phyloP scores from a whole-genome alignment of 2,797 vertebrate genomes.

The Oreochromis grahami region DNA sequence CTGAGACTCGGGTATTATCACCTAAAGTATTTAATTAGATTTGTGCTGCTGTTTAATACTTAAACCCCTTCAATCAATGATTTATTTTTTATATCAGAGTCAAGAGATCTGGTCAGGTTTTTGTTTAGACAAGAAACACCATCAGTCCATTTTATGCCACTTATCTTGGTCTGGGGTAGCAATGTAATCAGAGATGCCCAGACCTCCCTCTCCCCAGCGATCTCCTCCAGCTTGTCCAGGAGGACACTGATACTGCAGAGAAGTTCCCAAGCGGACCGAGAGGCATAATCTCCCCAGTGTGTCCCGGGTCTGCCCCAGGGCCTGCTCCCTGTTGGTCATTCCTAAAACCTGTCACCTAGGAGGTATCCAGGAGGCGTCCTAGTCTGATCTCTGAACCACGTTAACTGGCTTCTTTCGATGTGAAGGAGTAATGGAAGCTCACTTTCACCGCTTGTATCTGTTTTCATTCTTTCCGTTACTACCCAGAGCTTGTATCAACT shows the following conservation, averaged over 20 bases:
- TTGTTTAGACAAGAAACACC: not conserved
- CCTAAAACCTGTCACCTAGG: not conserved
- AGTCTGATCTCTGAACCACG: not conserved
- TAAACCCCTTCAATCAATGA: not conserved
- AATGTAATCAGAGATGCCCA: not conserved
- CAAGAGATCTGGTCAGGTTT: not conserved
- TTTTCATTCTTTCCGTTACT: not conserved
- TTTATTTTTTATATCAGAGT: not conserved
- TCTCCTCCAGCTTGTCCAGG: not conserved
- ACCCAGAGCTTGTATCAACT: not conserved
- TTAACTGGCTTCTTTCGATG: not conserved
- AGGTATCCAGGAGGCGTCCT: not conserved
- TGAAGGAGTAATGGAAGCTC: not conserved
- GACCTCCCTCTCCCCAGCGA: not conserved
- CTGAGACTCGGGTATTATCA: no score
- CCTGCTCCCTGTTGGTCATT: not conserved
- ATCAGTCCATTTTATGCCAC: not conserved
- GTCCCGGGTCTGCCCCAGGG: not conserved
- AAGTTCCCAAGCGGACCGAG: not conserved
- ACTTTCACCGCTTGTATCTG: not conserved
- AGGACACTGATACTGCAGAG: not conserved
- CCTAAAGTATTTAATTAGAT: not conserved
- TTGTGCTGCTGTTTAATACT: not conserved
- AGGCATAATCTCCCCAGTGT: not conserved
- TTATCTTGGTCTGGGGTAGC: not conserved